phyloP scores from a whole-genome alignment of 30 jellyfish, hydroid and myxozoan species.

The Haliclystus octoradiatus region DNA sequence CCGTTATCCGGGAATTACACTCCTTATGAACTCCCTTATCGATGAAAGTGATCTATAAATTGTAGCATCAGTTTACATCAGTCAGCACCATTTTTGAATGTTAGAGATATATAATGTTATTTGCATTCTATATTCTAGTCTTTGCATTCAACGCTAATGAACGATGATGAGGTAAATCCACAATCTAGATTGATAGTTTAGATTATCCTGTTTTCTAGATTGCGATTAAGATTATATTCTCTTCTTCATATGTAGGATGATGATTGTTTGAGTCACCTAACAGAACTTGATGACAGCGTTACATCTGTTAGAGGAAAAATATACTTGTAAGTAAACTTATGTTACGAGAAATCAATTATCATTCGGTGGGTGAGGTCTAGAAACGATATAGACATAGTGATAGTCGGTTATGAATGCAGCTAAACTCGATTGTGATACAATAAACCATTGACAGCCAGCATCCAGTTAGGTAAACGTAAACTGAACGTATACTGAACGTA shows the following conservation, averaged over 20 bases:
- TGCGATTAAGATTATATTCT: no score
- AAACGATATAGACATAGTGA: background rate
- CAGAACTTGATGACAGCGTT: conserved; percentile 94
- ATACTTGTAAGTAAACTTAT: conserved; percentile 68
- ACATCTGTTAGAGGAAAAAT: conserved; percentile 93
- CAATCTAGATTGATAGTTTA: no score
- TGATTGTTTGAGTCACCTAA: conserved; percentile 57
- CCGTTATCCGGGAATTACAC: no score
- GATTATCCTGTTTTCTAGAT: no score
- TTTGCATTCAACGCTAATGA: background rate
- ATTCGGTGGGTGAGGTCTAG: background rate
- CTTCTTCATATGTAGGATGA: conserved; percentile 53
- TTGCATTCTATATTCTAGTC: background rate
- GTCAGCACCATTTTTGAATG: no score
- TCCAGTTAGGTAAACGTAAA: no score
- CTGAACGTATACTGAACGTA: no score
- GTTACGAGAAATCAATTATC: background rate
- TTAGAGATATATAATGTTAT: no score
- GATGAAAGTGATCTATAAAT: no score
- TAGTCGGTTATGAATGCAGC: background rate
- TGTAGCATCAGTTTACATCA: no score
- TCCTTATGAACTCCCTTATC: no score
- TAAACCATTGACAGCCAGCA: no score
- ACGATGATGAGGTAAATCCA: background rate
- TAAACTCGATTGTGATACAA: background rate